These are phyloP conservation scores for Pyrgilauda ruficollis DNA, from an alignment of 2,113 vertebrate genomes.

Conservation along the genomic window DNA sequence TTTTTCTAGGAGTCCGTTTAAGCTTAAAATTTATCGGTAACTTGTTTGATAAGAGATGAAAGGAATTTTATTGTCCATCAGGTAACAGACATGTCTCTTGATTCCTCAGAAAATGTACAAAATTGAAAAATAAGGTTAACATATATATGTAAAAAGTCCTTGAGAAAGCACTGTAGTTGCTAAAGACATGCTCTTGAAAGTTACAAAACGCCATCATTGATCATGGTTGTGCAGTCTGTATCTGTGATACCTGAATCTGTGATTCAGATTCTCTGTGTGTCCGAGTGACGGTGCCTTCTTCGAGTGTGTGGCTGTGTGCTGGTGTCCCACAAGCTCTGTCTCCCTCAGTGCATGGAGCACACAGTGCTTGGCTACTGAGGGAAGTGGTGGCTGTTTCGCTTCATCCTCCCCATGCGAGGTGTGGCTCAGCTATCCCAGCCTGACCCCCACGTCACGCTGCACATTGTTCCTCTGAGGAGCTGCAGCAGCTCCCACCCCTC, in stretches of 20 bases:
- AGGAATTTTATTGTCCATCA: neutral
- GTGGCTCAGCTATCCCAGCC: neutral
- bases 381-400: fast-evolving
- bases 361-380: neutral
- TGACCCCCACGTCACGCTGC: neutral
- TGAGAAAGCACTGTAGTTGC: neutral
- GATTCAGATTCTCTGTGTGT: neutral
- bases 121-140: neutral
- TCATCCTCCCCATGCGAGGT: fast-evolving
- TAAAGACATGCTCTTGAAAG: neutral
- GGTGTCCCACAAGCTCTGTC: neutral
- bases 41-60: neutral
- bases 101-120: neutral
- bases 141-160: neutral
- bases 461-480: neutral
- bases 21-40: neutral
- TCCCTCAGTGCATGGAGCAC: fast-evolving
- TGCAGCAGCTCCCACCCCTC: neutral
- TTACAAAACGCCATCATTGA: fast-evolving
- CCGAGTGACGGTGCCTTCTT: neutral
- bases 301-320: fast-evolving
- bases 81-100: neutral
- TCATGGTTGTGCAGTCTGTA: neutral
- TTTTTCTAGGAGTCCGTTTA: neutral
- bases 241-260: neutral